Evolutionary conservation across 2,797 vertebrate genomes (phyloP).

Genomic region (Artibeus lituratus): DNA sequence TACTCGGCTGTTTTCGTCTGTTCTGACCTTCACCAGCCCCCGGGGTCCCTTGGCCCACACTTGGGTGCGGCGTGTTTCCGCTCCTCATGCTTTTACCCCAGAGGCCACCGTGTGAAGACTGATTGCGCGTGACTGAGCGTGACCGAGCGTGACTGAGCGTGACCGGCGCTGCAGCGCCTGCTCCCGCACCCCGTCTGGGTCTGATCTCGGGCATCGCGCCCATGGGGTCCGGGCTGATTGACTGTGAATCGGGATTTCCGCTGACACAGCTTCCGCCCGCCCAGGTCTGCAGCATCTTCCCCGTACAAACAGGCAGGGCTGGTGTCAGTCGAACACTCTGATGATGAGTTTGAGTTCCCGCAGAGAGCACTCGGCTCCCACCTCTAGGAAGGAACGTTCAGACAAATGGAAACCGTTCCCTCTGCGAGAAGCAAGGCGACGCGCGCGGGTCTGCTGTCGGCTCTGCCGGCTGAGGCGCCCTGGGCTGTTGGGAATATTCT

Average conservation of each 20-base stretch:
- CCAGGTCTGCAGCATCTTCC: background rate
- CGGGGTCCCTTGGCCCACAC: background rate
- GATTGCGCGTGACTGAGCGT: too few relatives aligned
- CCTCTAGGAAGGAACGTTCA: background rate
- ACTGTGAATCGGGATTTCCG: background rate
- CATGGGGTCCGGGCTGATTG: background rate
- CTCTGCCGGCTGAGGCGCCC: background rate
- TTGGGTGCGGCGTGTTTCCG: background rate
- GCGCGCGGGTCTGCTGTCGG: background rate
- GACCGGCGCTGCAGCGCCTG: background rate
- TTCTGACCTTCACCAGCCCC: too few relatives aligned
- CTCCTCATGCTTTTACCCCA: background rate
- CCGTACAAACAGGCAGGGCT: background rate
- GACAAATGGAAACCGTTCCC: background rate
- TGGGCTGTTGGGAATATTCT: background rate
- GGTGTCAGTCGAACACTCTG: background rate
- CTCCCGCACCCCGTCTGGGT: too few relatives aligned
- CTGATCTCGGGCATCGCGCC: background rate
- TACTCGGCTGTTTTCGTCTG: background rate
- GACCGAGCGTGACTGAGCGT: background rate
- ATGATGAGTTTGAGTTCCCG: background rate
- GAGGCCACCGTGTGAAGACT: background rate
- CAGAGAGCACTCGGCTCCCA: background rate
- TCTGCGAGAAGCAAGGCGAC: background rate
- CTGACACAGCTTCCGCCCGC: background rate